A percentile compares a stretch with the other conserved stretches of the same genome.
These are phyloP conservation scores for Gallirallus australis DNA, from an alignment of 2,797 vertebrate species.

Conservation along the genomic window DNA sequence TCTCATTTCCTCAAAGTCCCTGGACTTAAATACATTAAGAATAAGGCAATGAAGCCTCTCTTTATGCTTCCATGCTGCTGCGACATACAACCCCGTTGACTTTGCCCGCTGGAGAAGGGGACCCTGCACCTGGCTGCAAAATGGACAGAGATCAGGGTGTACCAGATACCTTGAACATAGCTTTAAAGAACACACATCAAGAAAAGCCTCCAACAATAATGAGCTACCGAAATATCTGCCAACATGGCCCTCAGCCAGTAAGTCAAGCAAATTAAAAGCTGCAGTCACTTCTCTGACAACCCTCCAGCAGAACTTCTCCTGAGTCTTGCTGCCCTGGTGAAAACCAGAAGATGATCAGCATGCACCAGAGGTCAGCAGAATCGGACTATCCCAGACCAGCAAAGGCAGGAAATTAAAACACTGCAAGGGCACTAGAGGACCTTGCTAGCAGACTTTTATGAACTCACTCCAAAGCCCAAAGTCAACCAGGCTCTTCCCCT, in stretches of 20 bases:
- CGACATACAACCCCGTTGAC: not conserved
- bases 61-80: not conserved
- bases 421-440: rapidly evolving
- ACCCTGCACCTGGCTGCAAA: not conserved
- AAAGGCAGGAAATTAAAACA: not conserved
- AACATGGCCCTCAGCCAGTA: not conserved
- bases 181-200: not conserved
- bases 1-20: not conserved
- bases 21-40: not conserved
- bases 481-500: not conserved
- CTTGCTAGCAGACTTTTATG: not conserved
- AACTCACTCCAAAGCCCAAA: not conserved
- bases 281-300: not conserved
- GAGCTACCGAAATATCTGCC: conserved; percentile 18
- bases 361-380: not conserved
- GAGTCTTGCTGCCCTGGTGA: not conserved
- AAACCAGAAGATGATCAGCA: not conserved
- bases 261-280: conserved; percentile 54
- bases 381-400: not conserved
- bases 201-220: not conserved
- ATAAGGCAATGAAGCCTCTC: not conserved
- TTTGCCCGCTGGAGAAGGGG: not conserved
- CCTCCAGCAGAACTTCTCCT: conserved; percentile 7
- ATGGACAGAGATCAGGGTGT: not conserved
- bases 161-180: not conserved